Evolutionary conservation across 2,797 vertebrate genomes (phyloP), one percentile per base, ranked within the genome.

Genomic region (Pseudotriccus pelzelni): DNA sequence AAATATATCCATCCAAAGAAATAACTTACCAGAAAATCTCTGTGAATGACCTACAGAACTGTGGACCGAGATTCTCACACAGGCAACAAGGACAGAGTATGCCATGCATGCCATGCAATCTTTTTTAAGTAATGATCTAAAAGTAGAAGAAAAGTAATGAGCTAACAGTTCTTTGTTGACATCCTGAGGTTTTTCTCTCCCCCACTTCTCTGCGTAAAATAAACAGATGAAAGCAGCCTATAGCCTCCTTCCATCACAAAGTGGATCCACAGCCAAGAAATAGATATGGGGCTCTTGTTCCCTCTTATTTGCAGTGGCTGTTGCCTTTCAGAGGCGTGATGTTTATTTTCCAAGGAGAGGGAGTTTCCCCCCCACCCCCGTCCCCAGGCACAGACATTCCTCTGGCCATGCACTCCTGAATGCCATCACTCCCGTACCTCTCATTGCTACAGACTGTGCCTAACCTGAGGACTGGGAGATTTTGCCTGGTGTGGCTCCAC

Each of bases 291-390:
- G 72, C 66, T 91, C 81, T 36, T 2, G 0, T 95, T 96, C 79
- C 37, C 43, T 50, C 2, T 0, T 76, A 64, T 92, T 96, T 95
- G 49, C 64, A 72, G 37, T 28, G 68, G 81, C 46, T 94, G 73
- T 24, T 84, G 77, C 81, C 86, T 87, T 95, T 89, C 30, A 79
- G 93, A 94, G 78, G 68, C 1, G 2, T 82, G 34, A 77, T 66
- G 53, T 93, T 97, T 96, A 55, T 89, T 97, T 95, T 94, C 83
- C 94, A 87, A 22, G 6, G 49, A 55, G 69, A 96, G 50, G 84
- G 85, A 89, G 18, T n/a, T 94, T 7, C 15, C 15, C 41, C 37
- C 37, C 37, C 4, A 62, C 36, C 52, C 27, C 27, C 1, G 6
- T 4, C 9, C 11, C 56, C 39, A 6, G 8, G 20, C 25, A 43